phyloP scores from a whole-genome alignment of 1,140 invertebrate genomes.

The Venustaconcha ellipsiformis region DNA sequence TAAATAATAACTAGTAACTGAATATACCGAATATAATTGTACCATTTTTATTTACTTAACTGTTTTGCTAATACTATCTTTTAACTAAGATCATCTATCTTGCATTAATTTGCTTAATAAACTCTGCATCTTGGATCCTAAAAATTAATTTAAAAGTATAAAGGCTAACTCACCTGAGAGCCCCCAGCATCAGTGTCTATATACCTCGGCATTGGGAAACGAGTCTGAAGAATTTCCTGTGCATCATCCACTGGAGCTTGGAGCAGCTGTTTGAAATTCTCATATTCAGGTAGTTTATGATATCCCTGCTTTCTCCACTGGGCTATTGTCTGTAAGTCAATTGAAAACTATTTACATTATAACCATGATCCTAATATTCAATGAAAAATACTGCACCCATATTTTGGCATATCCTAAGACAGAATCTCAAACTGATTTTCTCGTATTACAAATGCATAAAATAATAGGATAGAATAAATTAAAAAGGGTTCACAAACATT shows the following conservation, averaged over 20 bases:
- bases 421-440: not conserved
- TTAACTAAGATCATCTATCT: no score
- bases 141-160: not conserved
- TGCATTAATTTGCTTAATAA: no score
- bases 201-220: conserved; percentile 99
- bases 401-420: not conserved
- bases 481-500: no score
- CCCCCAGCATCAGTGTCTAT: conserved; percentile 99
- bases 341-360: no score
- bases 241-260: conserved; percentile 98
- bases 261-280: conserved; percentile 95
- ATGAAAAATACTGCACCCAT: not conserved
- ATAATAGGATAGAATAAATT: no score
- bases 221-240: conserved; percentile 92
- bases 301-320: conserved; percentile 96
- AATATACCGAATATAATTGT: no score
- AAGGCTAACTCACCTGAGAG: conserved; percentile 76
- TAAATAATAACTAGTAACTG: no score
- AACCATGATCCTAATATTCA: no score
- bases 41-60: no score
- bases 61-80: no score
- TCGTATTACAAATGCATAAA: no score
- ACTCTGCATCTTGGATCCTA: no score
- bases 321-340: conserved; percentile 85
- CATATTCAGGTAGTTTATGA: conserved; percentile 96